phyloP scores from a whole-genome alignment of 2,797 vertebrate genomes.

The Oceanodroma leucorhoa region DNA sequence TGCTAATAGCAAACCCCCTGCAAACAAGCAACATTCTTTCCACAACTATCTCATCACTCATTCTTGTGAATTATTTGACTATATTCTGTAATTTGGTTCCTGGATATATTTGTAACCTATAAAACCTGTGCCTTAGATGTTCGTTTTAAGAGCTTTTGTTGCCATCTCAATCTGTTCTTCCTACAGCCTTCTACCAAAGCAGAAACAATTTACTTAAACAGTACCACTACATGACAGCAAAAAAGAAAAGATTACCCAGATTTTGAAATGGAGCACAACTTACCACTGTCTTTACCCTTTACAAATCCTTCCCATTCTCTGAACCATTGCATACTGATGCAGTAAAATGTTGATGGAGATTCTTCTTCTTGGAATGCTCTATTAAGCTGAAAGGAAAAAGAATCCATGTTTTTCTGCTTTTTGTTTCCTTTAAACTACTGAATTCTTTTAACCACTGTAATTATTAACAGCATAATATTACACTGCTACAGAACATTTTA shows the following conservation, averaged over 20 bases:
- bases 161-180: not conserved
- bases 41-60: not conserved
- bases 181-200: not conserved
- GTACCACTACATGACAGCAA: not conserved
- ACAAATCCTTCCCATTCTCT: conserved; percentile 98
- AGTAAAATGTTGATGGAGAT: conserved; percentile 94
- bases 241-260: not conserved
- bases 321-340: conserved; percentile 99
- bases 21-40: not conserved
- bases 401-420: not conserved
- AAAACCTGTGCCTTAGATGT: not conserved
- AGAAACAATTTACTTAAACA: not conserved
- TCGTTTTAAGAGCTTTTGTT: not conserved
- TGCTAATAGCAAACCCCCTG: not conserved
- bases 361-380: conserved; percentile 99
- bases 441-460: not conserved
- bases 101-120: not conserved
- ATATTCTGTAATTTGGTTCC: not conserved
- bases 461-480: not conserved
- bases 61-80: not conserved
- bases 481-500: not conserved
- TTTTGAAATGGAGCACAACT: conserved; percentile 21
- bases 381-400: conserved; percentile 82
- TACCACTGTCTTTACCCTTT: conserved; percentile 90
- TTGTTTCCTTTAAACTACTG: not conserved